A percentile compares a stretch with the other conserved stretches of the same genome.
These are phyloP conservation scores for Xiphophorus maculatus DNA, from an alignment of 2,113 vertebrate species.

Conservation along the genomic window DNA sequence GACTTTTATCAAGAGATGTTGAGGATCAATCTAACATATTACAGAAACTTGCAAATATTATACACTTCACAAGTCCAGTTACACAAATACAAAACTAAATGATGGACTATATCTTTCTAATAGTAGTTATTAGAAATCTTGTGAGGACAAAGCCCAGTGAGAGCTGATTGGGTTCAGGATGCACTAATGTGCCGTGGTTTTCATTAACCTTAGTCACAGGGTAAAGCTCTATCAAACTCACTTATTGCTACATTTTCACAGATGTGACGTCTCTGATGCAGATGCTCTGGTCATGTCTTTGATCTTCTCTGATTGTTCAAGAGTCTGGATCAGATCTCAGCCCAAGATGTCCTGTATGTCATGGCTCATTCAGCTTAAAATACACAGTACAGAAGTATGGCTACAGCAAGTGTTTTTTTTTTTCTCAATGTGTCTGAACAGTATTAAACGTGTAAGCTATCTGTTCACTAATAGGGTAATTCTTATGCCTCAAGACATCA, in stretches of 20 bases:
- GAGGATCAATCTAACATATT: no score
- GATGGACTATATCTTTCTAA: neutral
- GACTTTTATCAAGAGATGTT: neutral
- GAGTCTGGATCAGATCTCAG: constrained; percentile 39
- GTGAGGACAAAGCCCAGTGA: constrained; percentile 20
- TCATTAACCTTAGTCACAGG: constrained; percentile 17
- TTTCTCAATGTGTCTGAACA: neutral
- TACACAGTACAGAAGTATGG: neutral
- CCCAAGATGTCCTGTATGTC: neutral
- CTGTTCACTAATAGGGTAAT: neutral
- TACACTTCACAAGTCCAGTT: neutral
- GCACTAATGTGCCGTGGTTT: constrained; percentile 24
- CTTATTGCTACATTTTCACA: constrained; percentile 32
- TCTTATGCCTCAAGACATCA: neutral
- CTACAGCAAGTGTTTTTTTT: neutral
- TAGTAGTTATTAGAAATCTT: constrained; percentile 7
- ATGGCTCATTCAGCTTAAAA: neutral
- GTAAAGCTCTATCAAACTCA: constrained; percentile 28
- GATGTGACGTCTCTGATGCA: constrained; percentile 30
- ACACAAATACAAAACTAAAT: neutral
- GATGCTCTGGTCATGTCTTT: constrained; percentile 32
- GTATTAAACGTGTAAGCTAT: neutral
- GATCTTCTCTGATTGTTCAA: constrained; percentile 37
- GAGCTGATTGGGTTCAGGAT: constrained; percentile 3
- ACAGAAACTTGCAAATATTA: neutral